phyloP scores from a whole-genome alignment of 2,888 invertebrate genomes.

The Yponomeuta plumbellus region DNA sequence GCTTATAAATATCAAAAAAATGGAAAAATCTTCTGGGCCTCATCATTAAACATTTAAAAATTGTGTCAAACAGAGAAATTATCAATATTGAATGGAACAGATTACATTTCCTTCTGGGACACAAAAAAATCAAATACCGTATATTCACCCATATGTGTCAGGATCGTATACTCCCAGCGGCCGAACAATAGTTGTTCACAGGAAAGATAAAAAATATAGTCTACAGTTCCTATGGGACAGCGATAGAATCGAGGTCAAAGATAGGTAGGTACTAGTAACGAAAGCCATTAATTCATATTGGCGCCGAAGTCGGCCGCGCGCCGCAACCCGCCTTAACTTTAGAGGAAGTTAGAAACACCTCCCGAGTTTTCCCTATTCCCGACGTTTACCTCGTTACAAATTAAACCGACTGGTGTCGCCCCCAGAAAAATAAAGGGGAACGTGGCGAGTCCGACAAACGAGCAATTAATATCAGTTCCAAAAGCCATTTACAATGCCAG shows the following conservation, averaged over 20 bases:
- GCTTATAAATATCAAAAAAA: too few relatives aligned
- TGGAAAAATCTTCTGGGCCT: too few relatives aligned
- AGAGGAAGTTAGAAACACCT: not conserved
- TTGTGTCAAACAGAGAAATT: too few relatives aligned
- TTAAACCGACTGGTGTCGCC: not conserved
- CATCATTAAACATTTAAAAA: too few relatives aligned
- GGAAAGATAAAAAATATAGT: not conserved
- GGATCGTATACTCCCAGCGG: too few relatives aligned
- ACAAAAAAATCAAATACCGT: too few relatives aligned
- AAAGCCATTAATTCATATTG: not conserved
- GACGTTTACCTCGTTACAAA: not conserved
- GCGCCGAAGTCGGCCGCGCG: not conserved
- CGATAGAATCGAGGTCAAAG: conserved; percentile 22
- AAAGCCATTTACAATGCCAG: conserved; percentile 54
- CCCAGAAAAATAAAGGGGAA: conserved; percentile 38
- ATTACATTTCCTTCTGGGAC: too few relatives aligned
- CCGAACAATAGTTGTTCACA: too few relatives aligned
- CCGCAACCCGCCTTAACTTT: not conserved
- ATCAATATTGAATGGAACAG: too few relatives aligned
- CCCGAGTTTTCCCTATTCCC: not conserved
- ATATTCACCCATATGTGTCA: too few relatives aligned
- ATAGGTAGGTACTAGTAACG: too few relatives aligned
- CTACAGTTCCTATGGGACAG: not conserved
- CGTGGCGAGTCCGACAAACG: conserved; percentile 55
- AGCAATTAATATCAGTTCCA: conserved; percentile 63